Percentiles rank a stretch among this genome's conserved stretches.
Evolutionary conservation across 92 coral and sea anemone genomes (phyloP).

Genomic region (Montipora capitata): DNA sequence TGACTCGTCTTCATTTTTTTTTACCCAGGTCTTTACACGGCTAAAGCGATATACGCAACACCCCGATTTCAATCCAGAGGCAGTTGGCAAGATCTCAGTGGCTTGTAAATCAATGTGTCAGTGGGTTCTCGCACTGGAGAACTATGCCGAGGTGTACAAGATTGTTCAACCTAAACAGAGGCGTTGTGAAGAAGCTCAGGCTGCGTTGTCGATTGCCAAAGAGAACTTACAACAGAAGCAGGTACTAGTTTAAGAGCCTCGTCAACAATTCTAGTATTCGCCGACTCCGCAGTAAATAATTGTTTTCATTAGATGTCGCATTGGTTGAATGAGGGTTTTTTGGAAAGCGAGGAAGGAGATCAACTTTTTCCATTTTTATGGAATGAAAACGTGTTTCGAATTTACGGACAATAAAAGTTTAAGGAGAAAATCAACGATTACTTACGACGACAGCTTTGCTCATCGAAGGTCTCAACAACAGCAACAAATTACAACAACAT

Average conservation of each 20-base stretch:
- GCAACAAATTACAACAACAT: too few relatives aligned
- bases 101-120: slow-evolving; percentile 98
- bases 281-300: too few relatives aligned
- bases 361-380: too few relatives aligned
- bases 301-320: too few relatives aligned
- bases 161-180: slow-evolving; percentile 94
- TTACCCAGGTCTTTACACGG: slow-evolving; percentile 80
- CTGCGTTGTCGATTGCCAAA: slow-evolving; percentile 85
- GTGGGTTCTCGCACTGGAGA: slow-evolving; percentile 97
- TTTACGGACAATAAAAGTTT: too few relatives aligned
- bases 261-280: too few relatives aligned
- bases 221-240: slow-evolving; percentile 91
- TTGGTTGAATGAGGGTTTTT: too few relatives aligned
- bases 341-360: too few relatives aligned
- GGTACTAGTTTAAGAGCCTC: background rate
- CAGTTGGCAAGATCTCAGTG: slow-evolving; percentile 95
- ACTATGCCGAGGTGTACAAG: slow-evolving; percentile 97
- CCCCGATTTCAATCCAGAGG: slow-evolving; percentile 96
- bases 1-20: background rate
- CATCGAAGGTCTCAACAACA: too few relatives aligned
- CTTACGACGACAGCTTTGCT: too few relatives aligned
- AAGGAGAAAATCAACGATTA: too few relatives aligned
- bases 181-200: slow-evolving; percentile 94
- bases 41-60: slow-evolving; percentile 92
- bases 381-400: too few relatives aligned